Evolutionary conservation across 2,888 invertebrate genomes (phyloP).

Genomic region (Eupithecia abbreviata): DNA sequence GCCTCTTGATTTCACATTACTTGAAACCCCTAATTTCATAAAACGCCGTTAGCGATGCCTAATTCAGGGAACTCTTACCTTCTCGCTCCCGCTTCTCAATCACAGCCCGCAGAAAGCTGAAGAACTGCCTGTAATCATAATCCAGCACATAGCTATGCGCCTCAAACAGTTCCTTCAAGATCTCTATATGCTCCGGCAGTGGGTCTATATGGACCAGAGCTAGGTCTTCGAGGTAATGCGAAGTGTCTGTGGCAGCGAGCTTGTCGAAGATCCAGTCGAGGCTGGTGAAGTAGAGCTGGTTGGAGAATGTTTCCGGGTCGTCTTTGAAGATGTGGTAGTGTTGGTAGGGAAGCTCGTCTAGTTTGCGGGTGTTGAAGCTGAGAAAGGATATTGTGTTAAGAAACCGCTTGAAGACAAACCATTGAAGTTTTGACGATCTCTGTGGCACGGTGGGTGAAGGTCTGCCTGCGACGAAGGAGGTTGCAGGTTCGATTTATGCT

Average conservation of each 20-base stretch:
- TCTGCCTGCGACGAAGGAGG: no score
- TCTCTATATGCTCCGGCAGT: conserved; percentile 79
- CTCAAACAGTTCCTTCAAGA: conserved; percentile 88
- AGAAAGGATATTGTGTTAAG: no score
- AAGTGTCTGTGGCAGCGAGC: conserved; percentile 89
- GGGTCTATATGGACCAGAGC: conserved; percentile 80
- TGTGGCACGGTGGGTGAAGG: no score
- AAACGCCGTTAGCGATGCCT: no score
- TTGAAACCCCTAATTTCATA: no score
- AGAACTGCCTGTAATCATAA: conserved; percentile 93
- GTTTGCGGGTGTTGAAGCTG: conserved; percentile 91
- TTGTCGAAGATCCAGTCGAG: conserved; percentile 92
- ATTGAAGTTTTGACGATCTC: background rate
- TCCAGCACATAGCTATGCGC: conserved; percentile 88
- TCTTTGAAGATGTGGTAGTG: conserved; percentile 85
- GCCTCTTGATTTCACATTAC: no score
- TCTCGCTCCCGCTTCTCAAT: conserved; percentile 71
- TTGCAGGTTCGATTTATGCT: no score
- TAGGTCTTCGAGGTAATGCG: conserved; percentile 90
- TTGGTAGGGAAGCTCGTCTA: conserved; percentile 93
- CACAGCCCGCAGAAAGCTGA: conserved; percentile 83
- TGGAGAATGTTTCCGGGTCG: conserved; percentile 83
- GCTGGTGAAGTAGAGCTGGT: conserved; percentile 88
- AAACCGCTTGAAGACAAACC: background rate
- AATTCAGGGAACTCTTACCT: conserved; percentile 31